These are phyloP conservation scores for Catamblyrhynchus diadema DNA, from an alignment of 2,797 vertebrate genomes.

Conservation along the genomic window DNA sequence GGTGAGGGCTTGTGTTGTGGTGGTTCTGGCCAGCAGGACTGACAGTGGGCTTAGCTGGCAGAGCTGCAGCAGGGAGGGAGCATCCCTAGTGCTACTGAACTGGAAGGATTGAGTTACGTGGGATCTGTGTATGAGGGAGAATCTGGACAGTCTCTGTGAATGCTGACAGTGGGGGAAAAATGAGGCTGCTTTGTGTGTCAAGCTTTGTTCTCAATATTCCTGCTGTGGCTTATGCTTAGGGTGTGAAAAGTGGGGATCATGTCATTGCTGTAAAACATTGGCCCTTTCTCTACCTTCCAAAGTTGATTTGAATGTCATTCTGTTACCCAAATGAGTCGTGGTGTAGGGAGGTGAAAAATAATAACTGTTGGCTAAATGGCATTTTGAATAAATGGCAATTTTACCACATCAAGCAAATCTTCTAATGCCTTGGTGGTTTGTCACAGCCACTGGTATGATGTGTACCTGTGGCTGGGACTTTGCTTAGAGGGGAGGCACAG, in stretches of 20 bases:
- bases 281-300: neutral
- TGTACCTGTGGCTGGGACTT: fast-evolving
- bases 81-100: neutral
- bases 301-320: neutral
- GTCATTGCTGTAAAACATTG: neutral
- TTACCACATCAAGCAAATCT: neutral
- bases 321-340: neutral
- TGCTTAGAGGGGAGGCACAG: neutral
- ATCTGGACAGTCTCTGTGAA: neutral
- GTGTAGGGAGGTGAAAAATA: neutral
- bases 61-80: neutral
- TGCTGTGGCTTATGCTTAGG: neutral
- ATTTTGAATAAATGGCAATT: neutral
- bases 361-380: neutral
- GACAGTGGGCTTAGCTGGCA: neutral
- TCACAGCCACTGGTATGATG: fast-evolving
- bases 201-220: neutral
- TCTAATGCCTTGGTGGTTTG: neutral
- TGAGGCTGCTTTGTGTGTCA: neutral
- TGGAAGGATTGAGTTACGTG: neutral
- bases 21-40: neutral
- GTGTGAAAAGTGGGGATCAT: neutral
- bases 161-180: neutral
- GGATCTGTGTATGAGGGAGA: neutral
- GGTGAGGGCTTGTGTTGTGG: neutral